Base-by-base conservation (phyloP, 1,140 invertebrate species). In the Drosophila sp. region DNA sequence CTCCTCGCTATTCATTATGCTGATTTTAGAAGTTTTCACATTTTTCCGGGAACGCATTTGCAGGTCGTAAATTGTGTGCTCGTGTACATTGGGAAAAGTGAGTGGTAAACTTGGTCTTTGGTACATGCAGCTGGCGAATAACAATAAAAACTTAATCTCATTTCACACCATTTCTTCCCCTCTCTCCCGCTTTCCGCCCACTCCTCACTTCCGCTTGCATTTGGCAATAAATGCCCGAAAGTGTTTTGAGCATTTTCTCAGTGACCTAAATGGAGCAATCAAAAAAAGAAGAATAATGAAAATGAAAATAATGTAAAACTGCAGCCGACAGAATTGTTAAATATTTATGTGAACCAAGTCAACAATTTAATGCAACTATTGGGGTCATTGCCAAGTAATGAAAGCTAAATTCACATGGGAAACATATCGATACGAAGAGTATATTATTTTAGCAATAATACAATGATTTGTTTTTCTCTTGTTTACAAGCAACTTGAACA, bases 71-170 rank as follows among this genome's bases (percentile, higher is more conserved):
- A 64, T 64, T 46, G 18, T 46, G 18, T 7, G 18, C 18, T 4
- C 18, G 43, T 5, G 43, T 9, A 18, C 2, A 7, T n/a, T 21
- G 9, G 11, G n/a, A 29, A 50, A 11, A 8, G 48, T 9, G 29
- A 25, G 41, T 45, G 14, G 8, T 45, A 54, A 65, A 57, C 50
- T 50, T 34, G 18, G 18, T 9, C 29, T 27, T 53, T 57, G 41
- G 16, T 9, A 32, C 9, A 54, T 14, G 40, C 40, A 43, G 40
- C 14, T 43, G 21, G 36, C 36, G n/a, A 36, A 64, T 36, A 65
- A 51, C 51, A 72, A 58, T 66, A 66, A 72, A 58, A 72, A 58
- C 29, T 65, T 66, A 72, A 72, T 72, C 70, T 46, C 54, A 67
- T 40, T 72, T 25, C 32, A 7, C 4, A n/a, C 14, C 8, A 6